Percentiles rank a stretch among this genome's conserved stretches.
These are phyloP conservation scores for Adelosebastes latens DNA, from an alignment of 2,797 vertebrate species.

Conservation along the genomic window DNA sequence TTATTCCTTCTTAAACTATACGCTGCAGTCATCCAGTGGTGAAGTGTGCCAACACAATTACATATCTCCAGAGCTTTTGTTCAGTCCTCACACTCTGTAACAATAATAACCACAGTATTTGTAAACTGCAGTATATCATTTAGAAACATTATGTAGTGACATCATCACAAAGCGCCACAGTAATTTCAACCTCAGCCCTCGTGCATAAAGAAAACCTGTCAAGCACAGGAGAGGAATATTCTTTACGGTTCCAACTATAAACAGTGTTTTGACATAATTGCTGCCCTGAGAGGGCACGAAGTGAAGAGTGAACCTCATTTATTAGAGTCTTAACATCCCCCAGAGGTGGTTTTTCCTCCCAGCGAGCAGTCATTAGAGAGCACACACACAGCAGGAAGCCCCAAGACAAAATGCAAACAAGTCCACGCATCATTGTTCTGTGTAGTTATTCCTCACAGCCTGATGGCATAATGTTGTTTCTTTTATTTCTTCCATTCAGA, in stretches of 20 bases:
- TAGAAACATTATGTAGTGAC: slow-evolving; percentile 39
- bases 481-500: slow-evolving; percentile 11
- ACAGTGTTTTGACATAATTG: slow-evolving; percentile 74
- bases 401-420: slow-evolving; percentile 61
- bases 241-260: slow-evolving; percentile 50
- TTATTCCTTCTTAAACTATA: slow-evolving; percentile 26
- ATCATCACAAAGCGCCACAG: slow-evolving; percentile 52
- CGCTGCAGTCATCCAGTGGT: slow-evolving; percentile 4
- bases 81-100: slow-evolving; percentile 14
- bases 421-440: slow-evolving; percentile 32
- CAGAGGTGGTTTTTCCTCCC: slow-evolving; percentile 48
- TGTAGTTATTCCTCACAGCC: slow-evolving; percentile 31
- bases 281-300: slow-evolving; percentile 55
- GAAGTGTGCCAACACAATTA: slow-evolving; percentile 41
- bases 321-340: slow-evolving; percentile 58
- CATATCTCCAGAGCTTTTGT: slow-evolving; percentile 13
- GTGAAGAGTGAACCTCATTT: slow-evolving; percentile 61
- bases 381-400: slow-evolving; percentile 56
- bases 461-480: slow-evolving; percentile 37
- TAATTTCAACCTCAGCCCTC: slow-evolving; percentile 56
- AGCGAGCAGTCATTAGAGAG: slow-evolving; percentile 61
- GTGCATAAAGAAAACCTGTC: slow-evolving; percentile 51
- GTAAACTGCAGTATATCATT: slow-evolving; percentile 59
- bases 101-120: slow-evolving; percentile 44
- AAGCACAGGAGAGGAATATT: slow-evolving; percentile 54